These are phyloP conservation scores for Lacanobia oleracea DNA, from an alignment of 2,888 invertebrate genomes.

Conservation along the genomic window DNA sequence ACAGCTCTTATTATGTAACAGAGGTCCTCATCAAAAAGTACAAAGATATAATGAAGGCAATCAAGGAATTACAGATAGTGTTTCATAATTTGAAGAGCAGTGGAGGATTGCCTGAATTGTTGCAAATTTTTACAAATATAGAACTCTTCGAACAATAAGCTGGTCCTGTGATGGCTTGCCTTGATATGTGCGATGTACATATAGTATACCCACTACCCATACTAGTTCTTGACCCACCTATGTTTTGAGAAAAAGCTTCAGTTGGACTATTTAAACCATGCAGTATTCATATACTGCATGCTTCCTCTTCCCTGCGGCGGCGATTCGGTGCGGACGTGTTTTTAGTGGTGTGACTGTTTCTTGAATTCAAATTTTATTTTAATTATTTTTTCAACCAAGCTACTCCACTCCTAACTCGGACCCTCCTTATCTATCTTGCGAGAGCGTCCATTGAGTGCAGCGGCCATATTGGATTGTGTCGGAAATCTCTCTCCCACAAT, in stretches of 20 bases:
- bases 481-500: too few relatives aligned
- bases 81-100: slow-evolving; percentile 69
- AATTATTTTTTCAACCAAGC: too few relatives aligned
- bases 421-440: too few relatives aligned
- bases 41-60: slow-evolving; percentile 74
- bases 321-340: too few relatives aligned
- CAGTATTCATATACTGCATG: neutral
- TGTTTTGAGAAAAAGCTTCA: neutral
- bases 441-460: too few relatives aligned
- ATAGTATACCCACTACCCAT: too few relatives aligned
- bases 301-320: too few relatives aligned
- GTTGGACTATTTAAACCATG: neutral
- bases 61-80: slow-evolving; percentile 74
- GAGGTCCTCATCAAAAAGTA: slow-evolving; percentile 81
- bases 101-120: slow-evolving; percentile 68
- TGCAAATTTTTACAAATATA: slow-evolving; percentile 78
- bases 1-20: slow-evolving; percentile 75
- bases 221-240: neutral
- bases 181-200: neutral
- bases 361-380: too few relatives aligned
- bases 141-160: slow-evolving; percentile 66
- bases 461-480: too few relatives aligned
- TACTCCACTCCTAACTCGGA: too few relatives aligned
- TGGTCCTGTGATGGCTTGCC: slow-evolving; percentile 9
- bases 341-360: too few relatives aligned